Evolutionary conservation across 1,140 invertebrate species (phyloP).

Genomic region (Penaeus indicus): DNA sequence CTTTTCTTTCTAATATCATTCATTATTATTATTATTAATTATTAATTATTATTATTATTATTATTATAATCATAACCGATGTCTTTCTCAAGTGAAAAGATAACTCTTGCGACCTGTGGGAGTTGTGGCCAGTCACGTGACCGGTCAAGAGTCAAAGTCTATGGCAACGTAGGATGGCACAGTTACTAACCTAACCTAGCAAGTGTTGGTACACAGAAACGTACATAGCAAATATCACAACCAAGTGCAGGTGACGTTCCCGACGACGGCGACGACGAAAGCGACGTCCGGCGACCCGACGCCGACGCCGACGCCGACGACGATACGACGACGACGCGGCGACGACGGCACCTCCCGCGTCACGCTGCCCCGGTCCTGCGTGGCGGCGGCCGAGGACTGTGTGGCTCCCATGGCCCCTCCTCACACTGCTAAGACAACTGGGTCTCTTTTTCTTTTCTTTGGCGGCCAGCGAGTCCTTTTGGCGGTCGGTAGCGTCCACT

Average conservation of each 20-base stretch:
- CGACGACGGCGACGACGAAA: slow-evolving; percentile 30
- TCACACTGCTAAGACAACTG: no score
- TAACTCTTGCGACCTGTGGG: slow-evolving; percentile 56
- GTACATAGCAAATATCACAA: slow-evolving; percentile 61
- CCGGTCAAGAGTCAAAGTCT: slow-evolving; percentile 49
- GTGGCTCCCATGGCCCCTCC: no score
- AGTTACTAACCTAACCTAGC: slow-evolving; percentile 62
- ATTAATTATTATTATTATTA: no score
- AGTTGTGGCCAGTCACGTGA: slow-evolving; percentile 49
- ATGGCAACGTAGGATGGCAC: slow-evolving; percentile 63
- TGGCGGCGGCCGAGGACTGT: no score
- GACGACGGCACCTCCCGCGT: no score
- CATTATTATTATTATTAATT: no score
- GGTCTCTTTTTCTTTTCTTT: no score
- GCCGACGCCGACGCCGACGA: slow-evolving; percentile 18
- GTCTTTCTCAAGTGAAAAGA: slow-evolving; percentile 52
- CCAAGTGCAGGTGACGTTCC: slow-evolving; percentile 60
- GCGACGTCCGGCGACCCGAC: slow-evolving; percentile 27
- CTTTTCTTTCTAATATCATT: no score
- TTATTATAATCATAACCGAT: slow-evolving; percentile 20
- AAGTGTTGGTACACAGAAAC: slow-evolving; percentile 58
- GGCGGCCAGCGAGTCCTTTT: no score
- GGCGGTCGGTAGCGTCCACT: no score
- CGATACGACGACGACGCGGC: no score
- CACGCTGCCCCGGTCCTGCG: no score